phyloP scores from a whole-genome alignment of 2,888 invertebrate genomes.

The Eurytoma adleriae region DNA sequence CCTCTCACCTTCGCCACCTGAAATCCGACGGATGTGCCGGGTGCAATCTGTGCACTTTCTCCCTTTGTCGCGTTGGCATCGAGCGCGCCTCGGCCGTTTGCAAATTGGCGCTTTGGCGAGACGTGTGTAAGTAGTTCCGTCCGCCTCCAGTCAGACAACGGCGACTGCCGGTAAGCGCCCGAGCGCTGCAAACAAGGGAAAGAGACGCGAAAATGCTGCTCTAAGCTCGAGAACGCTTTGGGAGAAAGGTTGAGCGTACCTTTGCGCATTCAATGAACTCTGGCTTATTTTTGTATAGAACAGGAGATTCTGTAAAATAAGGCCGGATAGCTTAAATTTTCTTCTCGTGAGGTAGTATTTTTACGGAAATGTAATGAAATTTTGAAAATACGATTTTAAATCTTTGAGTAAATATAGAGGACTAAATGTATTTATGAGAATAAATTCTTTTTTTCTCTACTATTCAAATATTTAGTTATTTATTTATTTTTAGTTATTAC shows the following conservation, averaged over 20 bases:
- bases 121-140: conserved; percentile 15
- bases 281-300: not conserved
- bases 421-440: no score
- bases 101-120: conserved; percentile 32
- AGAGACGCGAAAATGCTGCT: conserved; percentile 1
- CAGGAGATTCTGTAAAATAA: no score
- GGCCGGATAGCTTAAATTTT: no score
- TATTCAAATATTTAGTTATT: no score
- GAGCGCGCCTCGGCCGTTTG: conserved; percentile 1
- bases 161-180: not conserved
- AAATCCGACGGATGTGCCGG: conserved; percentile 31
- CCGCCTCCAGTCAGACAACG: not conserved
- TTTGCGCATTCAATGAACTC: not conserved
- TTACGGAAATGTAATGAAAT: no score
- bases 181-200: not conserved
- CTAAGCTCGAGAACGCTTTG: not conserved
- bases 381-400: no score
- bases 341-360: no score
- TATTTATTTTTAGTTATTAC: no score
- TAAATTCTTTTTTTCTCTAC: no score
- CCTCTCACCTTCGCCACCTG: not conserved
- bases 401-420: no score
- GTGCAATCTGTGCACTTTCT: conserved; percentile 12
- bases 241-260: not conserved
- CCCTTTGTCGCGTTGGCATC: not conserved